Evolutionary conservation across 2,888 invertebrate species (phyloP), one percentile per base, ranked within the genome.

Genomic region (Zaprionus bogoriensis): DNA sequence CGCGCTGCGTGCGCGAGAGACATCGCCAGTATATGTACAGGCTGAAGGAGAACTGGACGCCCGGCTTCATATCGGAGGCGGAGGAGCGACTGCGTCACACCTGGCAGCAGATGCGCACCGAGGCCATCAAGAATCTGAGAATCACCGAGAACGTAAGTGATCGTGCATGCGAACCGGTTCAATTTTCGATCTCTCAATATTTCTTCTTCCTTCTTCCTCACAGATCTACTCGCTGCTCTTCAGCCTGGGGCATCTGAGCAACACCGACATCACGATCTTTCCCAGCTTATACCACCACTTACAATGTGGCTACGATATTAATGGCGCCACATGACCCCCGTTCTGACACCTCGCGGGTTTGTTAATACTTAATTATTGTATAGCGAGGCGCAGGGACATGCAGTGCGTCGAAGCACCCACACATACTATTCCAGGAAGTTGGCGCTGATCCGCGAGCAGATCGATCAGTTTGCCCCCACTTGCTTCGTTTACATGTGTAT

Each of bases 51-150:
- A 74, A 88, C 32, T 90, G 90, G 90, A 54, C 79, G 0, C 88
- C 89, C n/a, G 88, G 87, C 4, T 89, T 87, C 46, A 89, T 91
- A 44, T 89, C 89, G 5, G 83, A 89, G 2, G 79, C 93, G 9
- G 96, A 96, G 82, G 96, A 96, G 87, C 93, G 94, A 14, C 93
- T 96, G 80, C 92, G 88, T 4, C 47, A 73, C 22, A 80, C 84
- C 4, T 81, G 85, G 77, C 80, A 89, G 50, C 77, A 86, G 39
- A 87, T 83, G 75, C 84, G 89, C 17, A 67, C 70, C 2, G 89
- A 89, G 28, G 66, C 87, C 20, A 64, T 90, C 0, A 77, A 63
- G 14, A 86, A 78, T 22, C 68, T 78, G 1, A 87, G 78, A 63
- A 69, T 90, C n/a, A 83, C 87, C 2, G 84, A 89, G 66, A 74